Conservation (phyloP, 2,113 vertebrate genomes). For the Pardalotus punctatus region DNA sequence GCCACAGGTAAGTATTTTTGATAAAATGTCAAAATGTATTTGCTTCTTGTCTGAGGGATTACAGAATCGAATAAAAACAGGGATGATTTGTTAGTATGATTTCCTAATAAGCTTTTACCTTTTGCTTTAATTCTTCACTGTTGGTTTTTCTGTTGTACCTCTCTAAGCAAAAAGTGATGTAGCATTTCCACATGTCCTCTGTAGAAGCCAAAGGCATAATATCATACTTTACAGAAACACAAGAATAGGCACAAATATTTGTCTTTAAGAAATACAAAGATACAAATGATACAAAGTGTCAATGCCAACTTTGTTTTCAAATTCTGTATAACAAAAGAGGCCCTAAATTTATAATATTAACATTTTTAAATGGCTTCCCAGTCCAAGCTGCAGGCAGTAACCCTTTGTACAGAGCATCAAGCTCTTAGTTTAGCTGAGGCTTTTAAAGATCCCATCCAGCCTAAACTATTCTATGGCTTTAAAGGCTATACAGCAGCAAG, state of each 20-base stretch:
- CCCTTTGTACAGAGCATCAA: not conserved
- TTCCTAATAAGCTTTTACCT: slow-evolving; percentile 68
- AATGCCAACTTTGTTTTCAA: not conserved
- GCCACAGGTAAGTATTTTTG: not conserved
- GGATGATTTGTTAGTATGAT: not conserved
- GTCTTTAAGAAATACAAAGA: not conserved
- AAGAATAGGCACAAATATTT: not conserved
- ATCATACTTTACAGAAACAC: not conserved
- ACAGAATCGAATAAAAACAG: not conserved
- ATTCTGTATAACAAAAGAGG: not conserved
- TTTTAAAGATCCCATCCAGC: not conserved
- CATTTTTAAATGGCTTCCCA: not conserved
- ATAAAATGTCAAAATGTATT: not conserved
- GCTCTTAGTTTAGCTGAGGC: not conserved
- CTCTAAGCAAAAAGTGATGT: slow-evolving; percentile 86
- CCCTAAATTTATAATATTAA: not conserved
- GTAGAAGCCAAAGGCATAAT: slow-evolving; percentile 4
- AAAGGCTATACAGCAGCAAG: not conserved
- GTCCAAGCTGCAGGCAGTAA: not conserved
- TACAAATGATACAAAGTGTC: not conserved
- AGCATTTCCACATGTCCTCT: slow-evolving; percentile 93
- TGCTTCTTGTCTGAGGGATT: not conserved
- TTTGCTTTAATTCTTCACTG: slow-evolving; percentile 79
- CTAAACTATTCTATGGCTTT: not conserved
- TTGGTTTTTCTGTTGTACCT: slow-evolving; percentile 89